Conservation (phyloP, 2,113 vertebrate genomes). For the Tragelaphus imberbis region DNA sequence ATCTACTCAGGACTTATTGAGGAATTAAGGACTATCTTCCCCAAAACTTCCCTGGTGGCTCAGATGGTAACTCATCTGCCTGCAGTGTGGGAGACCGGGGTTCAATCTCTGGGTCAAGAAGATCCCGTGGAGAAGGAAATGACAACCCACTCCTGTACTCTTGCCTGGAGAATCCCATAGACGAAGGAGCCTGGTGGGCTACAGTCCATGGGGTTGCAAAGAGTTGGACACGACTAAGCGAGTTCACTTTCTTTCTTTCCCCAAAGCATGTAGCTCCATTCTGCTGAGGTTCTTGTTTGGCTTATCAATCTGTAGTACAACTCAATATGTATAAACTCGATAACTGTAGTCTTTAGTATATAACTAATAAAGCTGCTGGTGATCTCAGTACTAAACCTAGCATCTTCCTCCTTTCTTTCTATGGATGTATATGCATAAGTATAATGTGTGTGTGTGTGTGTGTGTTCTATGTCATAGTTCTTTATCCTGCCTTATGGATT, state of each 20-base stretch:
- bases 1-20: neutral
- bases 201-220: neutral
- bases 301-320: neutral
- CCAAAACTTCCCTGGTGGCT: neutral
- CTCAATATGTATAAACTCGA: neutral
- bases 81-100: fast-evolving
- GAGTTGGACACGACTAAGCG: fast-evolving
- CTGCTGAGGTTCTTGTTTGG: neutral
- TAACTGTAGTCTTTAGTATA: neutral
- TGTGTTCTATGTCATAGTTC: neutral
- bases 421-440: neutral
- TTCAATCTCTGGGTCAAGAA: neutral
- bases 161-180: neutral
- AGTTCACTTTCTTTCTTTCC: neutral
- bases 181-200: neutral
- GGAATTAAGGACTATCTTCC: neutral
- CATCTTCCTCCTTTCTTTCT: neutral
- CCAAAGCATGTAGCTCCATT: neutral
- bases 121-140: neutral
- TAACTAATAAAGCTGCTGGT: neutral
- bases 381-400: neutral
- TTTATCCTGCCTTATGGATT: neutral
- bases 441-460: neutral
- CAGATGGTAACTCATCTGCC: neutral
- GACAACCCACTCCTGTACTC: neutral